Evolutionary conservation across 2,888 invertebrate genomes (phyloP).

Genomic region (Nezara viridula): DNA sequence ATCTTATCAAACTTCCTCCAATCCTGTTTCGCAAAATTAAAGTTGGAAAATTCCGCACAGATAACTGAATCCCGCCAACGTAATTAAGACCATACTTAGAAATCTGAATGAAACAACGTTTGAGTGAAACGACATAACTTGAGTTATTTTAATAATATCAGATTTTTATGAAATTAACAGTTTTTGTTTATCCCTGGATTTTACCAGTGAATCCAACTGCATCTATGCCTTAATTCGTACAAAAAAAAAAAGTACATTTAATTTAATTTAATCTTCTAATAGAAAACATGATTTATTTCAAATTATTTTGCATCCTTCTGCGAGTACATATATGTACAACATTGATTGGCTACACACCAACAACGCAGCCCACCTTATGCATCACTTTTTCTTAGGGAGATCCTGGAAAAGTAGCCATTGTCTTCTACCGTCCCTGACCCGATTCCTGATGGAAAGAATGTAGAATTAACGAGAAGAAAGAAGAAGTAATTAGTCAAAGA

Average conservation of each 20-base stretch:
- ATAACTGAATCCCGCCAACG: background rate
- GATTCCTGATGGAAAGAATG: constrained; percentile 21
- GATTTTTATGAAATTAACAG: too few species aligned
- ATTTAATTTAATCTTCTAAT: too few species aligned
- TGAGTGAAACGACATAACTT: too few species aligned
- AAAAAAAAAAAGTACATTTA: too few species aligned
- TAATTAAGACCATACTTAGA: background rate
- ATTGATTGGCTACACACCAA: background rate
- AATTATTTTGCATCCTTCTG: too few species aligned
- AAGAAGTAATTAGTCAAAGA: constrained; percentile 7
- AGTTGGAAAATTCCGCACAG: background rate
- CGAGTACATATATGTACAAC: too few species aligned
- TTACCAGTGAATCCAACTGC: too few species aligned
- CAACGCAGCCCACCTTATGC: background rate
- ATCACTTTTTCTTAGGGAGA: constrained; percentile 28
- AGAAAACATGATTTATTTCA: background rate
- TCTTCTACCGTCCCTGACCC: background rate
- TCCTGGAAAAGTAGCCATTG: constrained; percentile 35
- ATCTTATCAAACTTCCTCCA: background rate
- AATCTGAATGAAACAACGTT: background rate
- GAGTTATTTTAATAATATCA: too few species aligned
- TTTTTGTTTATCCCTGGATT: too few species aligned
- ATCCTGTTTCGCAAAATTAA: background rate
- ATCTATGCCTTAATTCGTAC: too few species aligned
- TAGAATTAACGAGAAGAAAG: constrained; percentile 27